Evolutionary conservation across 2,888 invertebrate species (phyloP).

Genomic region (Hyppa rectilinea): DNA sequence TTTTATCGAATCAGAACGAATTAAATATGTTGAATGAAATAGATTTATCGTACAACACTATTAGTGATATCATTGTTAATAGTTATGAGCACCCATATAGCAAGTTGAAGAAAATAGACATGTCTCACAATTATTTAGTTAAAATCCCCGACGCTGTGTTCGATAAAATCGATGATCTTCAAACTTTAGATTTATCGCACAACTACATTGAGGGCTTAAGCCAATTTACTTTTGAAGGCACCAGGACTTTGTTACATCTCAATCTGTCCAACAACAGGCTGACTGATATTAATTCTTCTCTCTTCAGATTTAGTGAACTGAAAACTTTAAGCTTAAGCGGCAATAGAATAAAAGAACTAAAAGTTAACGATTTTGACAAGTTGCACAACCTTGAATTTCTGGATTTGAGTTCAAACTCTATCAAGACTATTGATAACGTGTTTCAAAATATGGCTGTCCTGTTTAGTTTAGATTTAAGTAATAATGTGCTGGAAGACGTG

Average conservation of each 20-base stretch:
- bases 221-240: constrained; percentile 77
- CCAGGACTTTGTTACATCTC: constrained; percentile 71
- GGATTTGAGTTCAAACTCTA: constrained; percentile 74
- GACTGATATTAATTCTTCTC: constrained; percentile 72
- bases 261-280: constrained; percentile 77
- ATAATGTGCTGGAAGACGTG: constrained; percentile 72
- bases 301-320: constrained; percentile 77
- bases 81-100: constrained; percentile 57
- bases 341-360: constrained; percentile 73
- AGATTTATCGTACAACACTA: constrained; percentile 78
- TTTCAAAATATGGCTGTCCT: constrained; percentile 70
- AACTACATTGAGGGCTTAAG: constrained; percentile 74
- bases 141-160: constrained; percentile 74
- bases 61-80: constrained; percentile 66
- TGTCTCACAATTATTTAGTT: constrained; percentile 77
- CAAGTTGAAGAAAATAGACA: constrained; percentile 70
- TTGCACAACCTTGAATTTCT: constrained; percentile 70
- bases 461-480: constrained; percentile 69
- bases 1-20: constrained; percentile 68
- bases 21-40: constrained; percentile 68
- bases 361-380: constrained; percentile 71
- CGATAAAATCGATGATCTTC: constrained; percentile 69
- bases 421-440: constrained; percentile 68
- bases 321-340: constrained; percentile 72
- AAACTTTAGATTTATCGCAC: constrained; percentile 76